Evolutionary conservation across 2,113 vertebrate genomes (phyloP), one percentile per base, ranked within the genome.

Genomic region (Aldabrachelys gigantea): DNA sequence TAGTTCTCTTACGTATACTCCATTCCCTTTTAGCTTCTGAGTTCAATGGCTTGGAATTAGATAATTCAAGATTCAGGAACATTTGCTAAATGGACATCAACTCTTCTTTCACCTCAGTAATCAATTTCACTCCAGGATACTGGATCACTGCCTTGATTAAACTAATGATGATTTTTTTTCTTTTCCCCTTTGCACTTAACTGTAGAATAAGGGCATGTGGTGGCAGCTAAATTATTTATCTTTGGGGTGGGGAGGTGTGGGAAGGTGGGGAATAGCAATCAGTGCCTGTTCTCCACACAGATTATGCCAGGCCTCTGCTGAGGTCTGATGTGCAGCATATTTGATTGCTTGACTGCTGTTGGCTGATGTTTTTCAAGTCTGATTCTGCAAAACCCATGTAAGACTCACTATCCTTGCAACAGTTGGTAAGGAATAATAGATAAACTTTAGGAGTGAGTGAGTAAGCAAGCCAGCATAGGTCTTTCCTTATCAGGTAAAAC

Each of bases 101-200:
- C 82, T 89, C 54, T 87, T 83, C 52, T 87, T 92, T 95, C 95
- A 97, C 96, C 92, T 96, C 95, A 92, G 95, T 95, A 98, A 98
- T 98, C 98, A 98, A 87, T 93, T 94, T 94, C 96, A 52, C 92
- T 57, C 93, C 94, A 94, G 95, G 98, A 97, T 91, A 96, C 97
- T 91, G 91, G 94, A 94, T 95, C 91, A 84, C 57, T 97, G 88
- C 50, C 95, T 89, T 98, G 97, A 98, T 98, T 98, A 98, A 96
- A 80, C 94, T 97, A 95, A 97, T 98, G 94, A 95, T 95, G 87
- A 97, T 97, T 85, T 88, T 93, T 93, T 95, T 92, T 90, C 52
- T 47, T n/a, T 35, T 22, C 91, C 84, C 88, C 50, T 65, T 4
- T 86, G 41, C 69, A 84, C 85, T 92, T 90, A 82, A 29, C 59